A percentile compares a stretch with the other conserved stretches of the same genome.
These are phyloP conservation scores for Girardinichthys multiradiatus DNA, from an alignment of 2,113 vertebrate species.

Conservation along the genomic window DNA sequence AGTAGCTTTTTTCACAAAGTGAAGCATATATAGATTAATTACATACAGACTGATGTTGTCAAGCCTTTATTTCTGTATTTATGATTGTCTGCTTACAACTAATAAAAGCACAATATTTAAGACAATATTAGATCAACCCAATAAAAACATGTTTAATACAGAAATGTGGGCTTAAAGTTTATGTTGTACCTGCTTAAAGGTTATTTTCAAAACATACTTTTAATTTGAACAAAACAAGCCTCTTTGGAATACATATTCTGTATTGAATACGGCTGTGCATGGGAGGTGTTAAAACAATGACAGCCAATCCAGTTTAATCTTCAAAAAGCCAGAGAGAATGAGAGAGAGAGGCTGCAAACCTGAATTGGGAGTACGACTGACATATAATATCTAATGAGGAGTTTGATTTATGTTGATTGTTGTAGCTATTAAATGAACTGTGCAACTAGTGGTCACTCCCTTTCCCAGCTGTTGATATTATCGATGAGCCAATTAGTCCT, in stretches of 20 bases:
- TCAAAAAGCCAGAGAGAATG: not conserved
- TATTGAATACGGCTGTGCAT: not conserved
- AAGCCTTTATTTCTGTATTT: not conserved
- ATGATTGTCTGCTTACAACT: not conserved
- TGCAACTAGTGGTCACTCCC: slow-evolving; percentile 43
- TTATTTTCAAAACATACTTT: not conserved
- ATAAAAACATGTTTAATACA: not conserved
- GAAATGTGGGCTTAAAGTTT: not conserved
- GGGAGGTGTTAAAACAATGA: too few species aligned
- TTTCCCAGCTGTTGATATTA: slow-evolving; percentile 47
- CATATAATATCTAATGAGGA: slow-evolving; percentile 49
- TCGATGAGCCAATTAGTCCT: slow-evolving; percentile 60
- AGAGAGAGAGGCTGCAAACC: not conserved
- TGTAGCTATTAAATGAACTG: slow-evolving; percentile 25
- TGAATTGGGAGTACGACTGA: slow-evolving; percentile 17
- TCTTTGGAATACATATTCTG: not conserved
- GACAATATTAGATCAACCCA: too few species aligned
- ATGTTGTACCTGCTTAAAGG: not conserved
- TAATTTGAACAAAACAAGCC: not conserved
- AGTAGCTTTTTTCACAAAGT: not conserved
- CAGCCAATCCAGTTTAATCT: not conserved
- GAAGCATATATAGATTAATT: not conserved
- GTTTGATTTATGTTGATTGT: slow-evolving; percentile 46
- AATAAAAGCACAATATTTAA: not conserved
- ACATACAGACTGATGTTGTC: not conserved